Percentiles rank a stretch among this genome's conserved stretches.
Conservation (phyloP, 2,888 invertebrate species). For the Epinotia nisella region DNA sequence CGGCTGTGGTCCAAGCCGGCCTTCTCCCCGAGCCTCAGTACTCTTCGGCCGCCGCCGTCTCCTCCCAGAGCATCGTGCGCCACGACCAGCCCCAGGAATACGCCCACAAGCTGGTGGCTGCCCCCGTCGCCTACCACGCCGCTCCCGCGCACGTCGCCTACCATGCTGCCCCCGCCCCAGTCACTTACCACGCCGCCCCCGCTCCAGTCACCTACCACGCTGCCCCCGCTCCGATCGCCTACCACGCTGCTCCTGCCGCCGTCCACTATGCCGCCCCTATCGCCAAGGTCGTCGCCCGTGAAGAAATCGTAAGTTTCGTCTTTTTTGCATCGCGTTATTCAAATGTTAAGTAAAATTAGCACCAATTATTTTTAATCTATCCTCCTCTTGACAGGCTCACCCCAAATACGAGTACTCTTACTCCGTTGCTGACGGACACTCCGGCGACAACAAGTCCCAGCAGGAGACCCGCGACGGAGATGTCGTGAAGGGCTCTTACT, state of each 20-base stretch:
- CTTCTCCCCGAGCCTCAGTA: constrained; percentile 67
- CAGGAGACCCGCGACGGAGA: constrained; percentile 74
- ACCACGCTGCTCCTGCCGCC: constrained; percentile 52
- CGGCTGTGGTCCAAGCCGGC: constrained; percentile 67
- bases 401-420: constrained; percentile 73
- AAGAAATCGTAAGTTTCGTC: constrained; percentile 46
- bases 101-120: constrained; percentile 50
- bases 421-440: constrained; percentile 70
- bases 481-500: constrained; percentile 80
- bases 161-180: constrained; percentile 53
- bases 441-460: constrained; percentile 75
- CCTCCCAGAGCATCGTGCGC: constrained; percentile 71
- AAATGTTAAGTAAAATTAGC: no score
- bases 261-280: no score
- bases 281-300: constrained; percentile 47
- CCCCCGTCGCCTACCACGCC: constrained; percentile 52
- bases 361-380: no score
- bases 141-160: constrained; percentile 41
- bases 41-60: constrained; percentile 66
- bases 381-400: no score
- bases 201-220: constrained; percentile 49
- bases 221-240: constrained; percentile 46
- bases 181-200: constrained; percentile 48
- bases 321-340: no score
- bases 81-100: constrained; percentile 60